phyloP scores from a whole-genome alignment of 2,888 invertebrate genomes.

The Drosophila affinis region DNA sequence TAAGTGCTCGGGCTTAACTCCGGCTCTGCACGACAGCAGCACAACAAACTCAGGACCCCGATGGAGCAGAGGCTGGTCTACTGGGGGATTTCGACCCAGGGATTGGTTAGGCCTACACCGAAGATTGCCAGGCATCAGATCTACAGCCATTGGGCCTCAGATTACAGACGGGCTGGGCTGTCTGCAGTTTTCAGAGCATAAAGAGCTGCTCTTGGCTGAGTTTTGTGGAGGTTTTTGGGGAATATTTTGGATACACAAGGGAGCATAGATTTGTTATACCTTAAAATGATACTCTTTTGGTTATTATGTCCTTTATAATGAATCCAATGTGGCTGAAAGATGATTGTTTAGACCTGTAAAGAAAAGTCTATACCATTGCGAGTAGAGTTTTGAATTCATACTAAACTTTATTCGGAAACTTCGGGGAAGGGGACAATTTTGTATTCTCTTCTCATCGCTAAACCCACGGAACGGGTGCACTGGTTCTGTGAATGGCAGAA shows the following conservation, averaged over 20 bases:
- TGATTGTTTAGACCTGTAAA: too few relatives aligned
- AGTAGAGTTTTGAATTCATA: too few relatives aligned
- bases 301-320: too few relatives aligned
- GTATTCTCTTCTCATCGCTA: too few relatives aligned
- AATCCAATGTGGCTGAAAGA: too few relatives aligned
- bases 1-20: conserved; percentile 67
- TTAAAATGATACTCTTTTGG: too few relatives aligned
- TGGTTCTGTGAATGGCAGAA: too few relatives aligned
- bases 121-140: conserved; percentile 15
- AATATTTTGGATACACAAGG: not conserved
- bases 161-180: not conserved
- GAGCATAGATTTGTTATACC: not conserved
- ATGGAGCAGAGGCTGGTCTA: not conserved
- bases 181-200: not conserved
- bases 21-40: conserved; percentile 24
- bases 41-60: not conserved
- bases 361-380: too few relatives aligned
- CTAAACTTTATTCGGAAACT: too few relatives aligned
- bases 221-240: not conserved
- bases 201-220: not conserved
- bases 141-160: conserved; percentile 2
- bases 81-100: conserved; percentile 8
- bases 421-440: too few relatives aligned
- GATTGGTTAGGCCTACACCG: not conserved
- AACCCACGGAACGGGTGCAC: too few relatives aligned